Base-by-base conservation (phyloP, 2,113 vertebrate species). In the Fregata magnificens region DNA sequence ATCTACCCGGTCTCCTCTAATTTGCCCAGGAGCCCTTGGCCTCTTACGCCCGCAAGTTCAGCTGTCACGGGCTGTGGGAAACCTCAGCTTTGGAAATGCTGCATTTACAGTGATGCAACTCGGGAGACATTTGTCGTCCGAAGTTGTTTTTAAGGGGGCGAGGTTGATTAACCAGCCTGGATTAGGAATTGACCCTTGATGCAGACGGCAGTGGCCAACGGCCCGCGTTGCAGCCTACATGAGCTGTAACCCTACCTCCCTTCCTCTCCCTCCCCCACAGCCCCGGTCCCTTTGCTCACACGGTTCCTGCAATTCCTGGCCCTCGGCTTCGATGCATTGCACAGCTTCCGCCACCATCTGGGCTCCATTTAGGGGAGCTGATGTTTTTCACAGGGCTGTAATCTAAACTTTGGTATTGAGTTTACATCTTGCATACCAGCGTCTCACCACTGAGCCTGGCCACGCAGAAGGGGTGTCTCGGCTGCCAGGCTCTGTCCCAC, bases 281-380 rank as follows among this genome's bases (percentile, higher is more conserved):
- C 71, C 74, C 83, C 10, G 2, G 69, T 69, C 94, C 84, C 66
- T 63, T 58, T 4, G 77, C 88, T 86, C 74, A 24, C 74, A 38
- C 13, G 45, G 78, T 52, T 77, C 89, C 84, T 85, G 80, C 89
- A 58, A 79, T 77, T 89, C 94, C 91, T 52, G 89, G 94, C 94
- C 91, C 92, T 19, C 0, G 14, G 59, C 84, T 72, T 14, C 55
- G 16, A 63, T 52, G 65, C 28, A 3, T 73, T 59, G 67, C 69
- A 38, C 59, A 34, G 89, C 86, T 91, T 81, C 95, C 82, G 79
- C 96, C 94, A 81, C 96, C 97, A 97, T 97, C 97, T 97, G 97
- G 96, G 96, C 96, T 97, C 96, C 96, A 96, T 97, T 97, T 96
- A 97, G 97, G 96, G 96, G 94, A 97, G 96, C 90, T 97, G 97